These are phyloP conservation scores for Drosophila paranaensis DNA, from an alignment of 2,888 invertebrate species.

Conservation along the genomic window DNA sequence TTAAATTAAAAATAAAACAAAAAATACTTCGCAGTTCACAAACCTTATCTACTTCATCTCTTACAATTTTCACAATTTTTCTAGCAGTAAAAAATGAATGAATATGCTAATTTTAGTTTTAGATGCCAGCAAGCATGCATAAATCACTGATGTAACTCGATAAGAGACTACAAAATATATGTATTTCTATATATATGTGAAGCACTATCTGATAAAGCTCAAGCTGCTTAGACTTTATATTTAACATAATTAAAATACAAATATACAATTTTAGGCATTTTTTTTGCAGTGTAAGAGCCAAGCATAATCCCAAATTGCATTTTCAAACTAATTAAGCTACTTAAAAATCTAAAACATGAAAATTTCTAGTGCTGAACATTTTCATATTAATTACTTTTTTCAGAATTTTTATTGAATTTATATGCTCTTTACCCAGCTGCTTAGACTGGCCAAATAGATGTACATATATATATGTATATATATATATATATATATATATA, in stretches of 20 bases:
- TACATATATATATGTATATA: slow-evolving; percentile 8
- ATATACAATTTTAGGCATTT: neutral
- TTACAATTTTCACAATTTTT: too few species aligned
- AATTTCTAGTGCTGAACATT: slow-evolving; percentile 36
- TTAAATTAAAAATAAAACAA: too few species aligned
- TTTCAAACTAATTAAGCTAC: slow-evolving; percentile 16
- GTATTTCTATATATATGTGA: neutral
- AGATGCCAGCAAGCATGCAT: too few species aligned
- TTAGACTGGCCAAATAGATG: neutral
- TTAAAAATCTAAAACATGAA: slow-evolving; percentile 13
- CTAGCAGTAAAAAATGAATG: too few species aligned
- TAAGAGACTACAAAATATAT: neutral
- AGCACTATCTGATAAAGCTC: neutral
- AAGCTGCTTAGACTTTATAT: neutral
- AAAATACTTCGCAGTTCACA: too few species aligned
- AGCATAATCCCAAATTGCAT: slow-evolving; percentile 6
- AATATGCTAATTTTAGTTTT: too few species aligned
- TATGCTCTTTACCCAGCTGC: slow-evolving; percentile 29
- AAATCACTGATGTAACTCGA: neutral
- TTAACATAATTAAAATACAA: neutral
- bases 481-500: too few species aligned
- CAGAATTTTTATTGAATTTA: slow-evolving; percentile 63
- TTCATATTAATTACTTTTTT: slow-evolving; percentile 52
- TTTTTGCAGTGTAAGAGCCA: neutral
- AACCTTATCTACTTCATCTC: too few species aligned